A percentile compares a stretch with the other conserved stretches of the same genome.
Conservation (phyloP, 53 echinoderm and acorn worm genomes). For the Henricia sp. region DNA sequence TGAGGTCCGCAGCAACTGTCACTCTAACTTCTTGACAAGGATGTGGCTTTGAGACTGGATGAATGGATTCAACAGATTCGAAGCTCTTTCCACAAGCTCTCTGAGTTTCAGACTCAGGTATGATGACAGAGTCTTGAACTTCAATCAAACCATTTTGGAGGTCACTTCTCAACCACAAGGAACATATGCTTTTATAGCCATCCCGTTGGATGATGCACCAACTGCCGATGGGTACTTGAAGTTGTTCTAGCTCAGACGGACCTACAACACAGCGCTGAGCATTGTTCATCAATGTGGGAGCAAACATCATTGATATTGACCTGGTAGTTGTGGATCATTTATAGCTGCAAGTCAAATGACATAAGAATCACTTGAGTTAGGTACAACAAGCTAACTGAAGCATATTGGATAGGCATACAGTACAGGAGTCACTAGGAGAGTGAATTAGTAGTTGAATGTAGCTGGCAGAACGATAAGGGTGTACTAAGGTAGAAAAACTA, state of each 20-base stretch:
- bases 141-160: conserved; percentile 58
- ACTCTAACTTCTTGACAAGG: background rate
- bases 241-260: conserved; percentile 30
- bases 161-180: conserved; percentile 63
- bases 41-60: conserved; percentile 18
- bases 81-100: background rate
- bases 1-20: conserved; percentile 11
- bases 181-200: conserved; percentile 23
- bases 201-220: conserved; percentile 37
- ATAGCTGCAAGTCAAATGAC: background rate
- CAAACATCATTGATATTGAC: background rate
- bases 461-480: too few species aligned
- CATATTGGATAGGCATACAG: too few species aligned
- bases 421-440: too few species aligned
- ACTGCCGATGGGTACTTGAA: conserved; percentile 22
- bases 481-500: too few species aligned
- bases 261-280: conserved; percentile 60
- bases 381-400: too few species aligned
- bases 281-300: background rate
- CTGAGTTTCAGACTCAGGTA: background rate
- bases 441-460: too few species aligned
- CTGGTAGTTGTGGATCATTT: background rate
- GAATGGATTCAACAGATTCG: conserved; percentile 14
- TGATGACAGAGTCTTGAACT: conserved; percentile 25
- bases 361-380: background rate